A percentile compares a stretch with the other conserved stretches of the same genome.
Conservation (phyloP, 2,797 vertebrate genomes). For the Neosalanx taihuensis region DNA sequence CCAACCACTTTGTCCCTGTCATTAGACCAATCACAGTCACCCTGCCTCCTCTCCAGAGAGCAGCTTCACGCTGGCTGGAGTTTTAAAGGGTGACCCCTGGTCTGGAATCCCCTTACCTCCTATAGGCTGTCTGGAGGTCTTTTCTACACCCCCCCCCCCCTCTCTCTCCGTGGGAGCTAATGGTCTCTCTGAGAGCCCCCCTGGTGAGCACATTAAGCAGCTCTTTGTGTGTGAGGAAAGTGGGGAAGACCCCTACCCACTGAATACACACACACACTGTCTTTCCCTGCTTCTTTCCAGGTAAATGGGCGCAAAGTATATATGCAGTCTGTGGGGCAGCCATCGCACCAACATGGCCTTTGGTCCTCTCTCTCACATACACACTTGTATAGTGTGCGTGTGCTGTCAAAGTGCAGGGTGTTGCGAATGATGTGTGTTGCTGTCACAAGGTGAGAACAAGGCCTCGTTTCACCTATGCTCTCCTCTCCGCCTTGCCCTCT, state of each 20-base stretch:
- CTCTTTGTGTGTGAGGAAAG: slow-evolving; percentile 66
- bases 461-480: background rate
- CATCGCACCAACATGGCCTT: background rate
- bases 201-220: slow-evolving; percentile 60
- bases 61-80: background rate
- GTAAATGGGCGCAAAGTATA: no score
- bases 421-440: no score
- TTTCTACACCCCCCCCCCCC: slow-evolving; percentile 34
- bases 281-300: background rate
- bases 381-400: background rate
- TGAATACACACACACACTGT: slow-evolving; percentile 12
- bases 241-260: slow-evolving; percentile 51
- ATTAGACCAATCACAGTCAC: background rate
- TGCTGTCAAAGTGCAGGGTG: background rate
- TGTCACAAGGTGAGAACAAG: no score
- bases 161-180: slow-evolving; percentile 54
- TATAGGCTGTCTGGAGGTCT: slow-evolving; percentile 20
- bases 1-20: background rate
- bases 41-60: background rate
- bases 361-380: slow-evolving; percentile 21
- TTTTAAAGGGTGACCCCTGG: background rate
- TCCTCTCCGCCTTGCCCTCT: background rate
- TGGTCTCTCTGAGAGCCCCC: slow-evolving; percentile 61
- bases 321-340: background rate
- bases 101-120: slow-evolving; percentile 12